Percentiles rank a stretch among this genome's conserved stretches.
Evolutionary conservation across 2,888 invertebrate species (phyloP).

Genomic region (Notodonta dromedarius): DNA sequence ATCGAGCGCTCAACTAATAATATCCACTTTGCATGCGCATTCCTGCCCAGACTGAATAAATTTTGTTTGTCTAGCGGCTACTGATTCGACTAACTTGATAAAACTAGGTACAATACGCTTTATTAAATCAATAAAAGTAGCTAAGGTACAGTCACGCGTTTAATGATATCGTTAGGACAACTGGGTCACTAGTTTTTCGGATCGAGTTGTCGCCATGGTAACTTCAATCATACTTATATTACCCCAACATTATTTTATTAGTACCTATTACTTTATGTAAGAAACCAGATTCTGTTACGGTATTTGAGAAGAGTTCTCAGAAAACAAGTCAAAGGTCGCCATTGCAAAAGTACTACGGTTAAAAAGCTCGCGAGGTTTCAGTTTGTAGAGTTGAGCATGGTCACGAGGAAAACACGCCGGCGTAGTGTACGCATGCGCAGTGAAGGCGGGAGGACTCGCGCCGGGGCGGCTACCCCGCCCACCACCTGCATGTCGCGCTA

Average conservation of each 20-base stretch:
- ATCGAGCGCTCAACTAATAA: slow-evolving; percentile 53
- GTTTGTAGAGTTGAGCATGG: slow-evolving; percentile 45
- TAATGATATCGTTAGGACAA: slow-evolving; percentile 11
- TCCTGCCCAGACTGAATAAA: slow-evolving; percentile 41
- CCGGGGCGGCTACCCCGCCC: slow-evolving; percentile 28
- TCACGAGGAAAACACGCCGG: slow-evolving; percentile 77
- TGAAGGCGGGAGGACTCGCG: slow-evolving; percentile 34
- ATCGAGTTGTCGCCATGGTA: slow-evolving; percentile 17
- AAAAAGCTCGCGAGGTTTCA: slow-evolving; percentile 23
- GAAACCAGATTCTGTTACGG: no score
- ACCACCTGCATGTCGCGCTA: slow-evolving; percentile 61
- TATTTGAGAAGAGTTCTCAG: neutral
- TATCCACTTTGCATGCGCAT: slow-evolving; percentile 53
- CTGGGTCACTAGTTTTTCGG: slow-evolving; percentile 11
- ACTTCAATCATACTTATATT: slow-evolving; percentile 4
- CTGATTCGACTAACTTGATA: slow-evolving; percentile 23
- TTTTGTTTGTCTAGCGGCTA: slow-evolving; percentile 30
- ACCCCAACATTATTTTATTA: no score
- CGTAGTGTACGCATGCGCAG: slow-evolving; percentile 73
- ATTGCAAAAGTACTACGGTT: slow-evolving; percentile 29
- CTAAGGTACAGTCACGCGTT: slow-evolving; percentile 17
- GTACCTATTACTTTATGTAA: no score
- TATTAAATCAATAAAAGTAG: slow-evolving; percentile 30
- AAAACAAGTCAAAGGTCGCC: slow-evolving; percentile 13
- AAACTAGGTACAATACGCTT: slow-evolving; percentile 21